Evolutionary conservation across 2,888 invertebrate genomes (phyloP).

Genomic region (Colletes collaris): DNA sequence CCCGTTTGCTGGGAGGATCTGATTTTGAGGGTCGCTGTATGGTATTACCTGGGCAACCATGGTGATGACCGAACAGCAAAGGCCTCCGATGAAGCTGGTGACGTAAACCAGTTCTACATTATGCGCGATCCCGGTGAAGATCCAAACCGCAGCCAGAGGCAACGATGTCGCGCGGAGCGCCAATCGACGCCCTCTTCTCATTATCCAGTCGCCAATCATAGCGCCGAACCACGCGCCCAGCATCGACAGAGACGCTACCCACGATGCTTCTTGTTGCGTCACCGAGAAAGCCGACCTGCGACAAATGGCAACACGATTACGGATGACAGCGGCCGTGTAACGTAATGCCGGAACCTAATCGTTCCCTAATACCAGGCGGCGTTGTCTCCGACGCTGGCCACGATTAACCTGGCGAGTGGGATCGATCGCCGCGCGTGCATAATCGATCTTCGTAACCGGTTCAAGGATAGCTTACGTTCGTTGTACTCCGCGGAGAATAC

Average conservation of each 20-base stretch:
- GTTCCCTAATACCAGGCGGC: conserved; percentile 38
- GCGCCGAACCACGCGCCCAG: conserved; percentile 92
- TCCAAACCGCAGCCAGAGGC: conserved; percentile 92
- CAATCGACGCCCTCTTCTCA: conserved; percentile 89
- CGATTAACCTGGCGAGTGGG: conserved; percentile 24
- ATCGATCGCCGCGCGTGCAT: conserved; percentile 25
- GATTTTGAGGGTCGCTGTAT: no score
- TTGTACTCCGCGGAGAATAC: neutral
- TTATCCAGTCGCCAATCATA: conserved; percentile 90
- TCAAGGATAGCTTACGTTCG: conserved; percentile 42
- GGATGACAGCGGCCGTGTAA: conserved; percentile 13
- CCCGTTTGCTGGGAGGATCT: no score
- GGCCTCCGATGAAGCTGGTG: conserved; percentile 93
- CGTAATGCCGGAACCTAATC: conserved; percentile 56
- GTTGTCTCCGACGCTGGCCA: conserved; percentile 3
- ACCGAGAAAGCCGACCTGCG: conserved; percentile 85
- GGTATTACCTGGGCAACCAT: conserved; percentile 88
- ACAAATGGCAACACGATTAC: conserved; percentile 53
- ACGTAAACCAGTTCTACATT: conserved; percentile 92
- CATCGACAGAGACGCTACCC: conserved; percentile 92
- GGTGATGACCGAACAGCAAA: conserved; percentile 90
- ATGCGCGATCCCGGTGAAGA: conserved; percentile 90
- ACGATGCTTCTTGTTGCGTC: conserved; percentile 90
- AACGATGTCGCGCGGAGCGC: conserved; percentile 89
- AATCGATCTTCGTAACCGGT: conserved; percentile 48